Conservation (phyloP, 2,113 vertebrate genomes). For the Pteronura brasiliensis region DNA sequence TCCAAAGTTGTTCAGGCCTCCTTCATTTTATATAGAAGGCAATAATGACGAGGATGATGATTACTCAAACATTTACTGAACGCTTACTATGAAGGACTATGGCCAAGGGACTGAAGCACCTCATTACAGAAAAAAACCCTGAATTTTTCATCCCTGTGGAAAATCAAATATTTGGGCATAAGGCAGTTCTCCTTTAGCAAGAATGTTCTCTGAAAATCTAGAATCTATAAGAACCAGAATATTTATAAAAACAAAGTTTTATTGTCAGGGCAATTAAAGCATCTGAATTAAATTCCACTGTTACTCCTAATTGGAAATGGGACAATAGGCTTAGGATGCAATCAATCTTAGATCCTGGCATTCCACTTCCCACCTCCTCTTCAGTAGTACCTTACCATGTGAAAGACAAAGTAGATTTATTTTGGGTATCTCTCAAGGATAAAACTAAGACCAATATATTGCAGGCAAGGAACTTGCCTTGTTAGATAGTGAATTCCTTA, state of each 20-base stretch:
- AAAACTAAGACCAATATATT: background rate
- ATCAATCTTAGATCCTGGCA: background rate
- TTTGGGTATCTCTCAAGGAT: background rate
- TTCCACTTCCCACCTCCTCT: background rate
- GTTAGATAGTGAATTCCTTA: background rate
- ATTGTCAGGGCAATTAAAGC: background rate
- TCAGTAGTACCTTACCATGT: background rate
- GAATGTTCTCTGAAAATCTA: background rate
- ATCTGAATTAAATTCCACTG: background rate
- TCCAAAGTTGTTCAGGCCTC: background rate
- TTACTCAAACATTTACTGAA: background rate
- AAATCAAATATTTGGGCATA: constrained; percentile 3
- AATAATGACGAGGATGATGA: background rate
- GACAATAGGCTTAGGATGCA: background rate
- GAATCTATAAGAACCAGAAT: background rate
- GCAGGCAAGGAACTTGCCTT: constrained; percentile 11
- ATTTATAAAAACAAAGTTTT: constrained; percentile 35
- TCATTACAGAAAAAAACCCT: background rate
- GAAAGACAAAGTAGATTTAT: background rate
- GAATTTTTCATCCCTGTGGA: background rate
- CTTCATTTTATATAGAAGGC: background rate
- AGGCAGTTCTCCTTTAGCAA: constrained; percentile 22
- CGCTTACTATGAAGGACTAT: background rate
- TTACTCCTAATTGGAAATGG: background rate
- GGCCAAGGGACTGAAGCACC: background rate